Conservation (phyloP, 2,113 vertebrate genomes). For the Psittacara wagleri region DNA sequence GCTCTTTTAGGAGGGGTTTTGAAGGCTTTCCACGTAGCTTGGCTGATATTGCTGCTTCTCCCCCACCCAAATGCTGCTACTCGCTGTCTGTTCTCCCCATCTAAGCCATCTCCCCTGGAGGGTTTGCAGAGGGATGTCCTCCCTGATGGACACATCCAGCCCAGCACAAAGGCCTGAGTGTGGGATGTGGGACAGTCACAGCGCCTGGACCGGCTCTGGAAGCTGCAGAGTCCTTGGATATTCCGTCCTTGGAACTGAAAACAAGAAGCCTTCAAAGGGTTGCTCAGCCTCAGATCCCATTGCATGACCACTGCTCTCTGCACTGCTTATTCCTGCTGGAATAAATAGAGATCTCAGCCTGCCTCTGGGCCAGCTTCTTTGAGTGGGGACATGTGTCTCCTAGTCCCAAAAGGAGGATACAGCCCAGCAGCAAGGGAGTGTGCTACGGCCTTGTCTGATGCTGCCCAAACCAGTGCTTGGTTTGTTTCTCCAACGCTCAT, state of each 20-base stretch:
- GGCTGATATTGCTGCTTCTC: not conserved
- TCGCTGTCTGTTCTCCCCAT: fast-evolving
- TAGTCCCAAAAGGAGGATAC: not conserved
- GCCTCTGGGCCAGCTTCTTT: not conserved
- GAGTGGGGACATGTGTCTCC: not conserved
- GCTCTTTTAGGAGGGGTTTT: not conserved
- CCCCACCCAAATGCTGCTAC: fast-evolving
- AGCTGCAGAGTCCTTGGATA: not conserved
- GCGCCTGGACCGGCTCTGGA: fast-evolving
- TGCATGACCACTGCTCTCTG: fast-evolving
- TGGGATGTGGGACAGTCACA: not conserved
- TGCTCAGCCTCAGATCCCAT: not conserved
- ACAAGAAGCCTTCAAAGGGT: not conserved
- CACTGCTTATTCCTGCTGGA: not conserved
- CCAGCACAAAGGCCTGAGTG: not conserved
- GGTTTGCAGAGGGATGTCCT: not conserved
- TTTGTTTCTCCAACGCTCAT: fast-evolving
- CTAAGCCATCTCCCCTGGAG: not conserved
- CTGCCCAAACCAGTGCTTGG: not conserved
- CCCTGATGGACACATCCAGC: not conserved
- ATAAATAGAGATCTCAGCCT: not conserved
- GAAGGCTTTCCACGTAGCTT: not conserved
- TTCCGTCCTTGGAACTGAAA: not conserved
- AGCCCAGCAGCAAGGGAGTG: not conserved
- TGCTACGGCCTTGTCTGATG: fast-evolving